Evolutionary conservation across 2,797 vertebrate species (phyloP).

Genomic region (Pantherophis alleghaniensis): DNA sequence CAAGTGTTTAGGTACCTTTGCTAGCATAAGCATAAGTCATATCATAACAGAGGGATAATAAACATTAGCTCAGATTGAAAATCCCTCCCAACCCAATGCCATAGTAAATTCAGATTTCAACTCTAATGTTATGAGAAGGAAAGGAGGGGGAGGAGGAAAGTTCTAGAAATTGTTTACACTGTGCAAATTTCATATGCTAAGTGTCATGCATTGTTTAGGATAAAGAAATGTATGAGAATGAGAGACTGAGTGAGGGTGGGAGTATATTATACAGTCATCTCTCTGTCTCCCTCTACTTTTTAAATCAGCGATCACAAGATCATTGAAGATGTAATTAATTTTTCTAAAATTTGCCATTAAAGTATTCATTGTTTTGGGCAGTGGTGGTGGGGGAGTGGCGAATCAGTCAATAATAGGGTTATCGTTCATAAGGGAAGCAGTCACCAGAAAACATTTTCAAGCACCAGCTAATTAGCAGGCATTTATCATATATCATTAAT

Average conservation of each 20-base stretch:
- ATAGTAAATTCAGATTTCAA: neutral
- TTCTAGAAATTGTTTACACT: neutral
- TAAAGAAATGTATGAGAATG: neutral
- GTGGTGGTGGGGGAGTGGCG: neutral
- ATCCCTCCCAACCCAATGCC: neutral
- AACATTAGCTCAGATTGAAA: neutral
- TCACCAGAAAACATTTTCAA: neutral
- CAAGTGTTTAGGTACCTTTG: neutral
- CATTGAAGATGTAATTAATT: neutral
- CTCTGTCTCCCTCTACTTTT: neutral
- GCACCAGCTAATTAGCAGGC: neutral
- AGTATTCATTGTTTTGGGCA: neutral
- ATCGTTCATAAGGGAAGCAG: neutral
- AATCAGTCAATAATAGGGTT: neutral
- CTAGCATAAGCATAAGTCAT: neutral
- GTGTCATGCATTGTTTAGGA: constrained; percentile 1
- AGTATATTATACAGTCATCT: neutral
- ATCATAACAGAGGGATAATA: neutral
- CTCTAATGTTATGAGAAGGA: neutral
- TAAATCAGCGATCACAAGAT: neutral
- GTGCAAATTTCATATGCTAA: neutral
- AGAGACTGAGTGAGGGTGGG: neutral
- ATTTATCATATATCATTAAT: constrained; percentile 1
- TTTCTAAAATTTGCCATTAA: neutral
- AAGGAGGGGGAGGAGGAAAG: neutral